Evolutionary conservation across 2,797 vertebrate species (phyloP), one percentile per base, ranked within the genome.

Genomic region (Phoeniculus purpureus): DNA sequence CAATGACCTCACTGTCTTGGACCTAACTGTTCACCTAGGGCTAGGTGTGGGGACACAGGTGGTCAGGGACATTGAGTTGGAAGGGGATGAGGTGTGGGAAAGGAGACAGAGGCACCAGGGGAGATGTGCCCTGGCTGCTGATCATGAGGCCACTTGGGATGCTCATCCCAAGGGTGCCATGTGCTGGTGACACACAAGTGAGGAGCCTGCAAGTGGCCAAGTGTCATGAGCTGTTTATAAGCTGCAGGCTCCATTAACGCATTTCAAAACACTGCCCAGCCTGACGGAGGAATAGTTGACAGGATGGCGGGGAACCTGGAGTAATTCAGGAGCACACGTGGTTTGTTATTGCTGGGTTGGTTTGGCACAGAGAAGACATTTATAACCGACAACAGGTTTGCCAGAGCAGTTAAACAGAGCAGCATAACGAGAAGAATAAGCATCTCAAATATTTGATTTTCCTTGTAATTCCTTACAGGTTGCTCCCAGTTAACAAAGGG

Each of bases 371-470:
- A 37, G 29, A 92, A 76, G 77, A 80, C 58, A 85, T 87, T 81
- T 88, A 31, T 78, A 68, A 83, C 71, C 67, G 18, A 79, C 60
- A 90, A 68, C 52, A 83, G 70, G 66, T 80, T 90, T 87, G 43
- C 65, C 64, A 68, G 75, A 76, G 60, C 34, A 82, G 72, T 93
- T 94, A 95, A 91, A 80, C n/a, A 77, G 45, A 76, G 50, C 16
- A 51, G 55, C 40, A 34, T 66, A 78, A 94, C 87, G 92, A 95
- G 58, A 77, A 22, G n/a, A 93, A 93, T 54, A 90, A 88, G 34
- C 55, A 92, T 92, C 91, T 92, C 82, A 93, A 95, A 87, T 94
- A 95, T 96, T 92, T 94, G 89, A 79, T 87, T 96, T 96, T 89
- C 40, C 62, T 86, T 91, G 62, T 89, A 96, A 93, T 88, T 91